Evolutionary conservation across 2,797 vertebrate genomes (phyloP).

Genomic region (Hypotaenidia philippensis): DNA sequence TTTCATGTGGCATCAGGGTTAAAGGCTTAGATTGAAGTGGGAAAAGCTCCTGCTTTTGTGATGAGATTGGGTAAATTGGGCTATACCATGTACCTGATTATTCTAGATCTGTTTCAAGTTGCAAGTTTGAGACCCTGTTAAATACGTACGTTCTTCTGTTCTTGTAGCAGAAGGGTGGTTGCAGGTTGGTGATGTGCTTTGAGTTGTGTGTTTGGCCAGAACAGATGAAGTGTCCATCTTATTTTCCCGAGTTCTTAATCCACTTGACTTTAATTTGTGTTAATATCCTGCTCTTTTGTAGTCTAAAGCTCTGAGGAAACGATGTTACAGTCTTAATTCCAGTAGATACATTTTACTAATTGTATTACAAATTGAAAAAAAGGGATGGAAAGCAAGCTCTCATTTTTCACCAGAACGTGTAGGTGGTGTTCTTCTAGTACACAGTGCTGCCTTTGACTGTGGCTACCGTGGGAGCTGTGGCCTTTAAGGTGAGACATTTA

Average conservation of each 20-base stretch:
- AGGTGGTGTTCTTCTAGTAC: neutral
- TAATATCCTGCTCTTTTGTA: neutral
- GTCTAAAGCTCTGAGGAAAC: neutral
- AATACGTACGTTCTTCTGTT: accelerated
- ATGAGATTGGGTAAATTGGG: neutral
- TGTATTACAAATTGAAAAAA: neutral
- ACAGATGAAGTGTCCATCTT: neutral
- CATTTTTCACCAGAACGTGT: accelerated
- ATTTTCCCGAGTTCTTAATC: neutral
- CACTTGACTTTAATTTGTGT: neutral
- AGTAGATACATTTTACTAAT: neutral
- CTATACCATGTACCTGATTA: accelerated
- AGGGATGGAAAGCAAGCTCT: neutral
- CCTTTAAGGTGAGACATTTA: conserved; percentile 19
- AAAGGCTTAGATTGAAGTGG: neutral
- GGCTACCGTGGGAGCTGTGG: neutral
- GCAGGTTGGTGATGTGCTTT: neutral
- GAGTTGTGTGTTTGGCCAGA: neutral
- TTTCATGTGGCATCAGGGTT: neutral
- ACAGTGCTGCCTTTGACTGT: neutral
- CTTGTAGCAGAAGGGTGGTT: neutral
- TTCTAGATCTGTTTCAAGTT: neutral
- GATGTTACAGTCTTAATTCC: neutral
- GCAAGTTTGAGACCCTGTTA: neutral
- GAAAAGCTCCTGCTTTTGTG: neutral